Evolutionary conservation across 2,888 invertebrate species (phyloP), one percentile per base, ranked within the genome.

Genomic region (Cancer borealis): DNA sequence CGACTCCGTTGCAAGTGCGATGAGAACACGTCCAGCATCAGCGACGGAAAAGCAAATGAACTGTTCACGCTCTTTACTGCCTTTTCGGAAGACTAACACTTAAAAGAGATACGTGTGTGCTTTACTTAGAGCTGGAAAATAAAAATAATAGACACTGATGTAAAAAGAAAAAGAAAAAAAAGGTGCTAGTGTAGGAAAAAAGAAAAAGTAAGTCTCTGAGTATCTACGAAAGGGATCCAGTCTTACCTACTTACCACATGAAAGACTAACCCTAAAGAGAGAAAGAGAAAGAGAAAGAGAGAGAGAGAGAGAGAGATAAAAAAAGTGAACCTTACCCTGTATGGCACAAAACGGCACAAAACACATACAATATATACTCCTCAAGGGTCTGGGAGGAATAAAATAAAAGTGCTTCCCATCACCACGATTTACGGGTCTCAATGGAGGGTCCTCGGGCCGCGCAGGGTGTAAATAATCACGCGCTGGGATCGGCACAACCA

Each of bases 341-440:
- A 66, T 21, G 66, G 66, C n/a, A 21, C n/a, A n/a, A n/a, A n/a
- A n/a, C n/a, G 66, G 66, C n/a, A 21, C n/a, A 21, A 66, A 21
- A 66, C 66, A 66, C n/a, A 21, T 66, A n/a, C 21, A 66, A 66
- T 21, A 21, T 66, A n/a, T n/a, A 66, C 66, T 66, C 6, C n/a
- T 66, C 66, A 66, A 66, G n/a, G 6, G 66, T 66, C 21, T 3
- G 66, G n/a, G 66, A 66, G 21, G 66, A 66, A 66, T 66, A 66
- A 66, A n/a, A 66, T 66, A 66, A 66, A 66, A 66, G 66, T n/a
- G 66, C n/a, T 66, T 66, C 66, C 66, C 66, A n/a, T n/a, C 66
- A 66, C n/a, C 3, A 17, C 6, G 66, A 66, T 66, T 66, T n/a
- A 66, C 66, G 66, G n/a, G 66, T 66, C 66, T 66, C n/a, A n/a